Evolutionary conservation across 2,113 vertebrate species (phyloP), one percentile per base, ranked within the genome.

Genomic region (Lasiurus cinereus): DNA sequence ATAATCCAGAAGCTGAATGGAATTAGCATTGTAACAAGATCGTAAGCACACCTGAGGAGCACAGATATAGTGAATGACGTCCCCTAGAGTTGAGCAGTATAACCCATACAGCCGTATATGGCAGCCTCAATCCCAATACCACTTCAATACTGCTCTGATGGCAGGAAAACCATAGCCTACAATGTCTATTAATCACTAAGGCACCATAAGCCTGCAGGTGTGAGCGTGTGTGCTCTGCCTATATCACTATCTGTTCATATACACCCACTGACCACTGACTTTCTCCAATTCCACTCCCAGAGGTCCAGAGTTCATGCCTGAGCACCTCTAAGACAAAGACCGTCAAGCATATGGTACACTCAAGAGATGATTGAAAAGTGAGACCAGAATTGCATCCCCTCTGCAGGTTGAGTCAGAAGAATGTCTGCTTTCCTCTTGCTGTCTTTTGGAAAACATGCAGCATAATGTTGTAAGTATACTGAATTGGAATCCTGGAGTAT

Each of bases 31-130:
- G 15, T 9, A 27, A 84, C 13, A 39, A 46, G 16, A 70, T 31
- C 2, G 0, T 22, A 19, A 77, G 33, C 22, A 31, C 27, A 13
- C 0, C 1, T 2, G 2, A 79, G 21, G 31, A 7, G 54, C 62
- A 59, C 16, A 50, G 22, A 21, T 12, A 3, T 0, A 16, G 7
- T 11, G 16, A 18, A 16, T 2, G 48, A 50, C 24, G 24, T 36
- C 10, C 36, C 19, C 54, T 59, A 29, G 46, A 50, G 13, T 18
- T 19, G 15, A 15, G 31, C 5, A 64, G 46, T 22, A 46, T 10
- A 66, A 31, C 8, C 8, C 21, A 43, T 8, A 6, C 8, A 56
- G 14, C 64, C 46, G 33, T 11, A 33, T 2, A 12, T 1, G 29
- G 69, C 4, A 66, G 59, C 4, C 39, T 54, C 5, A 6, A 31